Base-by-base conservation (phyloP, 1,140 invertebrate species). In the Aphis gossypii region DNA sequence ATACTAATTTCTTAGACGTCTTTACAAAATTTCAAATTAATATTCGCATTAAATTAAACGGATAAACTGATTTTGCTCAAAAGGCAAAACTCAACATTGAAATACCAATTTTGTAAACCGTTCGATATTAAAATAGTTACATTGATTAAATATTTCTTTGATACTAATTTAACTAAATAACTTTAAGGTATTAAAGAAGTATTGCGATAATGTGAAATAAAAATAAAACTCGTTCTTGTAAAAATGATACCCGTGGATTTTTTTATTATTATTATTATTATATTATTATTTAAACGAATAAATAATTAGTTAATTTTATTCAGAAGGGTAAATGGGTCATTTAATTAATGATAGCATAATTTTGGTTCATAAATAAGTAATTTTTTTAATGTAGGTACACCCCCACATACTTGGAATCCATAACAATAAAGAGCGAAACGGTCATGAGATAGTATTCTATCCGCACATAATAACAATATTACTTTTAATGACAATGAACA, bases 371-470 rank as follows among this genome's bases (percentile, higher is more conserved):
- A n/a, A 68, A 68, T 68, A 68, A 68, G 30, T 68, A 68, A 68
- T 68, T 68, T 68, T 68, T 68, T 68, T 68, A 68, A 68, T 68
- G 60, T 68, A 68, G 60, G 60, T 68, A 68, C 60, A n/a, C n/a
- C n/a, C 60, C 60, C 60, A n/a, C 60, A n/a, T 6, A 68, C 60
- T 68, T n/a, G 30, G 60, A n/a, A n/a, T 68, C 60, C 60, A 68
- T 68, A 68, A 68, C 14, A 68, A 14, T 68, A 68, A n/a, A 68
- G 60, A 68, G 60, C 30, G 60, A 68, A 68, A n/a, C 30, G 60
- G 60, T 68, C 60, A n/a, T 68, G 60, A 68, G 60, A 68, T 68
- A n/a, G 60, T n/a, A 68, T 68, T n/a, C 60, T 68, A 68, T 68
- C 60, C 60, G 60, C 60, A 68, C 60, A 68, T 68, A 68, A 68